Evolutionary conservation across 2,113 vertebrate genomes (phyloP).

Genomic region (Eulemur macaco): DNA sequence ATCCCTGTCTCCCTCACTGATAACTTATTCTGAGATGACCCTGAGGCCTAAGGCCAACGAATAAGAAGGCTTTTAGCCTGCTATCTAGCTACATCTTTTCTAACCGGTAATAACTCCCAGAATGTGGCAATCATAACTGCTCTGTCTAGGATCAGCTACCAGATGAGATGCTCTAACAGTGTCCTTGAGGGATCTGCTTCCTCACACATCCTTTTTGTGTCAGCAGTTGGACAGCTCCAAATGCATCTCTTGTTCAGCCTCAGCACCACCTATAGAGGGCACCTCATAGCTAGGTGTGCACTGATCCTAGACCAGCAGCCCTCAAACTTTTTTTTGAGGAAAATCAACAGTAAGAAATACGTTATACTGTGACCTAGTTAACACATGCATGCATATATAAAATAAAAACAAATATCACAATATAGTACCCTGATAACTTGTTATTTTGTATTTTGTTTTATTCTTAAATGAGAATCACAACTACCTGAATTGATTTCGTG

Average conservation of each 20-base stretch:
- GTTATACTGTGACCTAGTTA: neutral
- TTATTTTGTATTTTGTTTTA: neutral
- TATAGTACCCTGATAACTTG: neutral
- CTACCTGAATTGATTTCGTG: neutral
- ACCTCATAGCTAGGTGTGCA: neutral
- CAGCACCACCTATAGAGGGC: neutral
- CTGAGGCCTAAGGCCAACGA: neutral
- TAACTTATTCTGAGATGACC: neutral
- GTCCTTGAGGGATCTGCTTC: neutral
- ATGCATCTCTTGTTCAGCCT: neutral
- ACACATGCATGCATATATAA: neutral
- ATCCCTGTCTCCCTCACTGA: neutral
- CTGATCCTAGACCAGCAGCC: neutral
- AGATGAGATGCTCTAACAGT: neutral
- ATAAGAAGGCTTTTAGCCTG: neutral
- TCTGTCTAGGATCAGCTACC: neutral
- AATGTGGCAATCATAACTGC: neutral
- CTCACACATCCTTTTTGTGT: neutral
- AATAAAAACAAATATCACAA: neutral
- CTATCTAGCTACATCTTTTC: neutral
- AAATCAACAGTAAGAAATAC: neutral
- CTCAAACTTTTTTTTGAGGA: neutral
- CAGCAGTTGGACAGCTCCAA: neutral
- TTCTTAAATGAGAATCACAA: neutral
- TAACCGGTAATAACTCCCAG: neutral